A percentile compares a stretch with the other conserved stretches of the same genome.
Conservation (phyloP, 2,888 invertebrate species). For the Hirtodrosophila cameraria region DNA sequence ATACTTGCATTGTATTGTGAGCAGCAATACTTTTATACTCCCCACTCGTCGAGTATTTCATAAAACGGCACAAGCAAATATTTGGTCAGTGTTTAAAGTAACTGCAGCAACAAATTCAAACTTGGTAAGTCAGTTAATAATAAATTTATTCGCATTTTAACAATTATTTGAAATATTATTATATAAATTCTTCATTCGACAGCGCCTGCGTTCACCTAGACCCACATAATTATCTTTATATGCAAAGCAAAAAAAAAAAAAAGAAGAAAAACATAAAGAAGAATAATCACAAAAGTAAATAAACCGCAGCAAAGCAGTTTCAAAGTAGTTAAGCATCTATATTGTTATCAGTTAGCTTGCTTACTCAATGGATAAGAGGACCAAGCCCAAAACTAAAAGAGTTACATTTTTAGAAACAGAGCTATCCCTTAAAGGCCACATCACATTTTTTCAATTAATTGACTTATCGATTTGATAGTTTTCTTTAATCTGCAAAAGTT, state of each 20-base stretch:
- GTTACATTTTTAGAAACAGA: not conserved
- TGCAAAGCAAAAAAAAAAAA: conserved; percentile 20
- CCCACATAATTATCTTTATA: conserved; percentile 68
- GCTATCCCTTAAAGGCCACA: too few relatives aligned
- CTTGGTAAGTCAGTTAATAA: conserved; percentile 50
- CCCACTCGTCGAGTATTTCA: not conserved
- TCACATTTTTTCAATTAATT: too few relatives aligned
- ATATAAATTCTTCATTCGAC: conserved; percentile 63
- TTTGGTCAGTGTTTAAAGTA: conserved; percentile 48
- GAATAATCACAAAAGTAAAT: conserved; percentile 46
- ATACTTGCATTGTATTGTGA: not conserved
- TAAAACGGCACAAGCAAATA: conserved; percentile 24
- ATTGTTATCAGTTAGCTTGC: conserved; percentile 43
- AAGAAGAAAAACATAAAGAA: conserved; percentile 20
- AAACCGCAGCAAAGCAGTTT: conserved; percentile 22
- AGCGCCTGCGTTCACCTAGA: conserved; percentile 53
- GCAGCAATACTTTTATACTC: not conserved
- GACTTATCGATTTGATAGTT: not conserved
- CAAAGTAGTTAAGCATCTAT: conserved; percentile 57
- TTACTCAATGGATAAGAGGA: conserved; percentile 48
- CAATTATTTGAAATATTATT: conserved; percentile 29
- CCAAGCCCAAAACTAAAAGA: conserved; percentile 23
- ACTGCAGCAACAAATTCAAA: conserved; percentile 45
- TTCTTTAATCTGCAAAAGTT: not conserved
- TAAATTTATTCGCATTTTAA: not conserved